Evolutionary conservation across 2,113 vertebrate species (phyloP), one percentile per base, ranked within the genome.

Genomic region (Mirounga angustirostris): DNA sequence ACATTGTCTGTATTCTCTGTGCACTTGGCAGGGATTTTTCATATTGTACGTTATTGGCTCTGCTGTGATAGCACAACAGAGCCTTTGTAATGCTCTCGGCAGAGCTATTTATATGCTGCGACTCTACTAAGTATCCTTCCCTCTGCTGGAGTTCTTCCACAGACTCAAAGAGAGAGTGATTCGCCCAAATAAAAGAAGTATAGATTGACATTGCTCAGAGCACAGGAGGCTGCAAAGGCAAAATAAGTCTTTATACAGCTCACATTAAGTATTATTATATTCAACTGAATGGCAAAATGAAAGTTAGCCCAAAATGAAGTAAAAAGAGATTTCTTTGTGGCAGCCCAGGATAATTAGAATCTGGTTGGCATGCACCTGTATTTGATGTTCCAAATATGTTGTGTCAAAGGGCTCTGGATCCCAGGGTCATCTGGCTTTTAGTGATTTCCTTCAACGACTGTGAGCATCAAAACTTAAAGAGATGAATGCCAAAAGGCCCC

Each of bases 41-140:
- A 98, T 98, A 98, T 98, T 98, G 95, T 96, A 91, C 30, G 2
- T 98, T 98, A 98, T 98, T 99, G 87, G 95, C 94, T 99, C 97
- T 97, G 97, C 95, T 97, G 97, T 98, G 97, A 98, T 94, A 98
- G 96, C 97, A 98, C 97, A 98, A 96, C 97, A 98, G 97, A 98
- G 98, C 84, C 85, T 98, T 98, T 98, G 83, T 94, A 97, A 97
- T 89, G 86, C 93, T 98, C 97, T 98, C 98, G 36, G 91, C 61
- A 98, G 98, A 98, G 97, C 96, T 97, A 92, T 98, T 99, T 97
- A 43, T 96, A 96, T 0, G 0, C 74, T 76, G 83, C 36, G 43
- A 96, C 96, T 98, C n/a, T 43, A 59, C 92, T 98, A 98, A 98
- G 90, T 96, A 86, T 95, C 97, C 76, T 93, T 98, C 92, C 98